These are phyloP conservation scores for Conus canariensis DNA, from an alignment of 2,888 invertebrate genomes.

Conservation along the genomic window DNA sequence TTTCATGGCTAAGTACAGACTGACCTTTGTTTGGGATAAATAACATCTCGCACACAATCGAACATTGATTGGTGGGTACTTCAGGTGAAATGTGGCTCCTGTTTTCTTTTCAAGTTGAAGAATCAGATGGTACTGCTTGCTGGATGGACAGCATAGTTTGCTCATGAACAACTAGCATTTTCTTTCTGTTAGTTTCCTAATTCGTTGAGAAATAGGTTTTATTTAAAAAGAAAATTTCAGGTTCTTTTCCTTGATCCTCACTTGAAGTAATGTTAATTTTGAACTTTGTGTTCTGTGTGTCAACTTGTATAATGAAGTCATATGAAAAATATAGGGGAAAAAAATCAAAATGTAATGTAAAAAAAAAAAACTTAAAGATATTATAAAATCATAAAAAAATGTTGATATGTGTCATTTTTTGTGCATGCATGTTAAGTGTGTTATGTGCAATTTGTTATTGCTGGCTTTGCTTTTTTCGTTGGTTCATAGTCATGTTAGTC, in stretches of 20 bases:
- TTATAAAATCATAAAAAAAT: slow-evolving; percentile 25
- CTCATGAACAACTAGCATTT: neutral
- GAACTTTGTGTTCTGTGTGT: neutral
- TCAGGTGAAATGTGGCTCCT: neutral
- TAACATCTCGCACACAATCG: too few species aligned
- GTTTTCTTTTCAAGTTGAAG: neutral
- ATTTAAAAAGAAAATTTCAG: neutral
- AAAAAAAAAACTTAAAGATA: slow-evolving; percentile 35
- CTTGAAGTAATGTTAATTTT: neutral
- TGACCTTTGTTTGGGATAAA: too few species aligned
- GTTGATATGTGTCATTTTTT: neutral
- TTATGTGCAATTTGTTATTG: neutral
- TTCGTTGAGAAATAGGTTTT: neutral
- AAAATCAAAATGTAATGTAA: slow-evolving; percentile 1
- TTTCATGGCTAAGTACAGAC: neutral
- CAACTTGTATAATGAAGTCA: neutral
- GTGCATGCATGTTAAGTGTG: slow-evolving; percentile 10
- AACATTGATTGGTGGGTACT: too few species aligned
- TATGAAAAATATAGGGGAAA: neutral
- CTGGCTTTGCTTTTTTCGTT: neutral
- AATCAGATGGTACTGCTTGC: neutral
- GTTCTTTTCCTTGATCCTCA: neutral
- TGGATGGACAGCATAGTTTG: neutral
- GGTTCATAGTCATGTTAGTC: neutral
- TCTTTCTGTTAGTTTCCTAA: neutral